Conservation (phyloP, 2,113 vertebrate species). For the Benitochromis conjunctus region DNA sequence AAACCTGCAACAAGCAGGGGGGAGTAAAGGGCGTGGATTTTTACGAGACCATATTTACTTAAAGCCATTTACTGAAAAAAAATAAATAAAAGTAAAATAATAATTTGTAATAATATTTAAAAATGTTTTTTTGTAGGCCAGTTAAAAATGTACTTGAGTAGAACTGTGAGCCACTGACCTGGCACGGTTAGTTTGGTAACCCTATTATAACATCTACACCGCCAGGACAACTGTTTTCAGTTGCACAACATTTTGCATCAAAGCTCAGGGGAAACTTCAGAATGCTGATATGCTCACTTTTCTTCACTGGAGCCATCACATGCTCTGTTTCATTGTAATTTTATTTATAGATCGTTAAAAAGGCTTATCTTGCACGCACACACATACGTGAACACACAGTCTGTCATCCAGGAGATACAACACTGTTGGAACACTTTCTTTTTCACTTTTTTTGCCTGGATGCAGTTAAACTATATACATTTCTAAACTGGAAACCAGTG, state of each 20-base stretch:
- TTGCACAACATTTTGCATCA: not conserved
- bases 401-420: not conserved
- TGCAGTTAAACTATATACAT: not conserved
- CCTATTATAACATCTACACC: not conserved
- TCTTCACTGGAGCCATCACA: not conserved
- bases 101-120: not conserved
- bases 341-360: not conserved
- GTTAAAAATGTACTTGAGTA: not conserved
- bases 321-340: not conserved
- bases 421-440: not conserved
- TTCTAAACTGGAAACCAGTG: not conserved
- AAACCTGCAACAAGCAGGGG: not conserved
- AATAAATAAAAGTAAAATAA: not conserved
- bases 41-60: not conserved
- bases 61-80: not conserved
- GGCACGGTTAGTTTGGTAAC: not conserved
- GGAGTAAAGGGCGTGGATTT: not conserved
- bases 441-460: not conserved
- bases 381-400: not conserved
- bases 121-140: not conserved
- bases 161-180: not conserved
- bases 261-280: not conserved
- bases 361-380: not conserved
- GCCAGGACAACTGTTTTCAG: not conserved
- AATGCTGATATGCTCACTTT: not conserved